Evolutionary conservation across 2,797 vertebrate species (phyloP).

Genomic region (Sebastes hubbsi): DNA sequence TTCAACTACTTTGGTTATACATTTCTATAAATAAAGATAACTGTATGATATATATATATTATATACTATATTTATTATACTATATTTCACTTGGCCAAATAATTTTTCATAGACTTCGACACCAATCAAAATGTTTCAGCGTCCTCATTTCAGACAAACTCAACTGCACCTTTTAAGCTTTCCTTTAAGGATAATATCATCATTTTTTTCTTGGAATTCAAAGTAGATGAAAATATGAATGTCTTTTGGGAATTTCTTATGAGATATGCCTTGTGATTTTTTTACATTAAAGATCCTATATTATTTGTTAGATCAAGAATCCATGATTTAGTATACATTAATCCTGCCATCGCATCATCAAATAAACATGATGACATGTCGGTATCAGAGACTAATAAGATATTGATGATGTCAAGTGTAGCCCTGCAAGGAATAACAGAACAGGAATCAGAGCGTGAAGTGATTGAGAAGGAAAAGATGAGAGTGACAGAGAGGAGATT

Average conservation of each 20-base stretch:
- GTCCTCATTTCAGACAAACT: not conserved
- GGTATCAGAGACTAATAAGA: conserved; percentile 11
- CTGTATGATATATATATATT: not conserved
- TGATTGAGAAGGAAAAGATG: not conserved
- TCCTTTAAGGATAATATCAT: conserved; percentile 4
- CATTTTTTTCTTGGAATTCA: conserved; percentile 3
- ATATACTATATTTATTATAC: too few relatives aligned
- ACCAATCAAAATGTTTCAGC: not conserved
- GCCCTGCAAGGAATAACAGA: not conserved
- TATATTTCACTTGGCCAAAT: not conserved
- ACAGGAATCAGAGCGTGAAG: conserved; percentile 12
- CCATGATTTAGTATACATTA: conserved; percentile 28
- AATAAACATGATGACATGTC: conserved; percentile 45
- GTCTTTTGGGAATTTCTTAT: not conserved
- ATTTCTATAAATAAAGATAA: not conserved
- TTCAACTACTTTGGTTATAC: not conserved
- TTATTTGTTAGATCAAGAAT: not conserved
- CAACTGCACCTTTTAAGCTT: not conserved
- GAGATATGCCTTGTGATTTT: conserved; percentile 1
- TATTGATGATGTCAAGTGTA: conserved; percentile 34
- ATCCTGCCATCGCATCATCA: conserved; percentile 9
- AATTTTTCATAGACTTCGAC: not conserved
- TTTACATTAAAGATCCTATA: conserved; percentile 14
- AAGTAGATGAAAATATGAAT: not conserved
- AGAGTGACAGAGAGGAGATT: not conserved